Percentiles rank a stretch among this genome's conserved stretches.
Conservation (phyloP, 2,113 vertebrate genomes). For the Campylomormyrus tamandua region DNA sequence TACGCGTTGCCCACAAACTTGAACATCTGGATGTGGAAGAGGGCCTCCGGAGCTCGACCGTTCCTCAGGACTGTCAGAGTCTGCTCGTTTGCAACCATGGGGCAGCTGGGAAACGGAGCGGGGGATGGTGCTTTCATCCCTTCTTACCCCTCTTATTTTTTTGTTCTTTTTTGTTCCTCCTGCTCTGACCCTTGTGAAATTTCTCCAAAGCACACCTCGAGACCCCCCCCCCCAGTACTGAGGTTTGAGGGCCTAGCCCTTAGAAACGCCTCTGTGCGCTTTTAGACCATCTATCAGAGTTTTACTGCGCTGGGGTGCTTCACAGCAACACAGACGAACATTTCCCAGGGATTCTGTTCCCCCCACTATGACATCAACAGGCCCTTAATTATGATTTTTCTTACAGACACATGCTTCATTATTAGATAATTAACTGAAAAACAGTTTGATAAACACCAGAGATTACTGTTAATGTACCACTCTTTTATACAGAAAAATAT, state of each 20-base stretch:
- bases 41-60: slow-evolving; percentile 54
- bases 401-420: background rate
- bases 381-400: background rate
- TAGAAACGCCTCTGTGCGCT: background rate
- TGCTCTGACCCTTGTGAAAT: background rate
- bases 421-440: background rate
- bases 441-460: background rate
- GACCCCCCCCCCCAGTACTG: background rate
- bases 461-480: background rate
- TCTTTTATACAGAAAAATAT: background rate
- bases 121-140: background rate
- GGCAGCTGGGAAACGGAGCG: slow-evolving; percentile 42
- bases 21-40: slow-evolving; percentile 64
- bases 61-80: slow-evolving; percentile 54
- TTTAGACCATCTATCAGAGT: background rate
- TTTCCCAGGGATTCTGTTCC: background rate
- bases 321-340: background rate
- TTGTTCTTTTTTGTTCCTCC: background rate
- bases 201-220: background rate
- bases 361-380: background rate
- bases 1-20: slow-evolving; percentile 61
- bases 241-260: background rate
- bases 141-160: background rate
- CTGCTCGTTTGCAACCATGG: slow-evolving; percentile 50
- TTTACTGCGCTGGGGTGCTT: background rate